These are phyloP conservation scores for Erebia aethiops DNA, from an alignment of 2,888 invertebrate genomes.

Conservation along the genomic window DNA sequence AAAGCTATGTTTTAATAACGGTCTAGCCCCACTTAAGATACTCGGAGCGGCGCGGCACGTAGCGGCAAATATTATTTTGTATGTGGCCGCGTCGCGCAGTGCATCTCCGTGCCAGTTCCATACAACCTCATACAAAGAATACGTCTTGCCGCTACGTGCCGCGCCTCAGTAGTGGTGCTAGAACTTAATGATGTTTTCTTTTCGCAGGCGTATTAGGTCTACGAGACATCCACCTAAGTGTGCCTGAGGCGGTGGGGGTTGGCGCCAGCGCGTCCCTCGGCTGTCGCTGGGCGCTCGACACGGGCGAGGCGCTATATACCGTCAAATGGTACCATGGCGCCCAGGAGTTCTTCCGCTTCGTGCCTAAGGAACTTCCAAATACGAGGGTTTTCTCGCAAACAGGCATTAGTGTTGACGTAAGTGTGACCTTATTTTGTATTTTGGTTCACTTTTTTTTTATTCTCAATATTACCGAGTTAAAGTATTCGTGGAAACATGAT, in stretches of 20 bases:
- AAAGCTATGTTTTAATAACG: too few species aligned
- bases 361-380: conserved; percentile 91
- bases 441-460: too few species aligned
- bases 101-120: too few species aligned
- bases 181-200: not conserved
- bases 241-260: conserved; percentile 87
- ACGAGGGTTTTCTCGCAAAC: conserved; percentile 88
- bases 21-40: too few species aligned
- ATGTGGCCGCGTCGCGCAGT: too few species aligned
- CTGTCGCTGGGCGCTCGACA: conserved; percentile 88
- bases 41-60: too few species aligned
- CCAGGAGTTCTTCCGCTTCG: conserved; percentile 90
- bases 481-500: too few species aligned
- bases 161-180: too few species aligned
- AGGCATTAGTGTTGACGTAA: conserved; percentile 87
- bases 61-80: too few species aligned
- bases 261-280: conserved; percentile 88
- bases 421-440: conserved; percentile 53
- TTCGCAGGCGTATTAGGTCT: conserved; percentile 82
- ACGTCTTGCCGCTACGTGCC: too few species aligned
- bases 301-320: conserved; percentile 87
- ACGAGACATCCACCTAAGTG: conserved; percentile 86
- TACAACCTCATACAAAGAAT: too few species aligned
- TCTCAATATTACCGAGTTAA: too few species aligned
- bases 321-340: conserved; percentile 92